Base-by-base conservation (phyloP, 2,888 invertebrate genomes). In the Epinotia demarniana region DNA sequence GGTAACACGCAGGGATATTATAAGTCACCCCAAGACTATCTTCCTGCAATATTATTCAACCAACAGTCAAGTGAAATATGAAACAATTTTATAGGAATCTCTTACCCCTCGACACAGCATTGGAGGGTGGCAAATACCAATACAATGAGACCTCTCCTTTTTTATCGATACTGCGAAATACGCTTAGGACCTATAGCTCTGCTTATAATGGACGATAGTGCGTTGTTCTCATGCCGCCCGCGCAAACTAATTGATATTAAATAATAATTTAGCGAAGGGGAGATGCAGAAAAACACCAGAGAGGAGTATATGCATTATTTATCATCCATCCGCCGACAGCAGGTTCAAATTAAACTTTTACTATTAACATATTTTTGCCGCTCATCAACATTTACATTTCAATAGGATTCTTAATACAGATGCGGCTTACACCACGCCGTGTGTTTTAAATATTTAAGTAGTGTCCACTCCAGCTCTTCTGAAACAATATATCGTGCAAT, bases 241-340 rank as follows among this genome's bases (percentile, higher is more conserved):
- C 78, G 80, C 78, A 78, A 82, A 80, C 82, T 88, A 88, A 89
- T 89, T 90, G 88, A 88, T 89, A 88, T 88, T 86, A 86, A 89
- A 90, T 87, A 88, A 86, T 85, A 82, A 87, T 85, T 82, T 82
- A 79, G 79, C 76, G 58, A 77, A 81, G 84, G 88, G 86, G 86
- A 84, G 80, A 80, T 75, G 75, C 77, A 79, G 80, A 80, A 81
- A 78, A 77, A 74, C 19, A 8, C 11, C 13, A 19, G 18, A 53
- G 39, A 60, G 53, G 55, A 72, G 75, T 66, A 60, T 46, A 19
- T 68, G 61, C 55, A 68, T 75, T 61, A 75, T 71, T 61, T 62
- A 75, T 72, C 12, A 66, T 75, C 58, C n/a, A 33, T 39, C 3
- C 33, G 63, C 19, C 33, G 19, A 53, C 64, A 64, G 43, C 60